These are phyloP conservation scores for Phyllostomus discolor DNA, from an alignment of 2,113 vertebrate species.

Conservation along the genomic window DNA sequence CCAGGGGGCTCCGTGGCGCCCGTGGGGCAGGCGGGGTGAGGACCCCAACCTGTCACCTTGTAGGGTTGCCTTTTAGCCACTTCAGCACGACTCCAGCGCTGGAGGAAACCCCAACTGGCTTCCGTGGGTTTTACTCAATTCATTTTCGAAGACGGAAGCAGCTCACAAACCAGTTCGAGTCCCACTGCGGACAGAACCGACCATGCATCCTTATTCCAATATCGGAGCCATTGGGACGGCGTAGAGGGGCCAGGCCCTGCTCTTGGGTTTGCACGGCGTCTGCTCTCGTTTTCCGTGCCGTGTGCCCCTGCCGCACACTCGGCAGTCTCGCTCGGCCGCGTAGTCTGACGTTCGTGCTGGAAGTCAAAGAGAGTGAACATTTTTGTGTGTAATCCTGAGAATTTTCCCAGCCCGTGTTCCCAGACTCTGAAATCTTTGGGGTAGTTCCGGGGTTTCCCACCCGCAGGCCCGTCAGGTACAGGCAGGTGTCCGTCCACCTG, in stretches of 20 bases:
- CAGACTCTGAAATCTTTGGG: not conserved
- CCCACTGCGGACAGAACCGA: rapidly evolving
- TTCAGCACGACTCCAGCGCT: rapidly evolving
- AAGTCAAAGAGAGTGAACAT: not conserved
- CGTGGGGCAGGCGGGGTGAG: not conserved
- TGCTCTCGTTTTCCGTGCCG: not conserved
- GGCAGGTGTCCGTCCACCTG: rapidly evolving
- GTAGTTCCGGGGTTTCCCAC: not conserved
- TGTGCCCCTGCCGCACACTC: rapidly evolving
- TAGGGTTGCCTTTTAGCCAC: not conserved
- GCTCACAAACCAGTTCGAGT: no score
- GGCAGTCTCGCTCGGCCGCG: rapidly evolving
- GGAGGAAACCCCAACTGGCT: not conserved
- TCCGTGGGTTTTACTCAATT: not conserved
- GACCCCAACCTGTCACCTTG: not conserved
- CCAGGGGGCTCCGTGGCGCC: no score
- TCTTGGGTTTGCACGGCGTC: not conserved
- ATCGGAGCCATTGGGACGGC: rapidly evolving
- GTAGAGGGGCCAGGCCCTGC: not conserved
- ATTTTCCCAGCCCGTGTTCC: not conserved
- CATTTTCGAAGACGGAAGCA: not conserved
- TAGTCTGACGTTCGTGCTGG: not conserved
- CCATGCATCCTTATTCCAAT: rapidly evolving
- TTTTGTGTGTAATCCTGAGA: not conserved
- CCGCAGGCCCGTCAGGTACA: not conserved